Evolutionary conservation across 2,888 invertebrate genomes (phyloP).

Genomic region (Thymelicus lineola): DNA sequence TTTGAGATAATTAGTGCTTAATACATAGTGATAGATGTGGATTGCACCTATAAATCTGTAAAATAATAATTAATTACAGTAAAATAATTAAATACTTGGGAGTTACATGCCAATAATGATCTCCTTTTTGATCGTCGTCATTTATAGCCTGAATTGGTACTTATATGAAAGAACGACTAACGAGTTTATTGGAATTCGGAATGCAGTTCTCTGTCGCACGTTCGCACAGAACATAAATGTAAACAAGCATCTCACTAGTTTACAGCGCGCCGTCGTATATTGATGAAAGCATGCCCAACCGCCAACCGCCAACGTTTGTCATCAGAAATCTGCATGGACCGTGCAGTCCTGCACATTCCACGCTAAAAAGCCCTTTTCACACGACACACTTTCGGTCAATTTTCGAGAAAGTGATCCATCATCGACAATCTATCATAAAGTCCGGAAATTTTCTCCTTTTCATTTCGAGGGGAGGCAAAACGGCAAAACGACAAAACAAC

Average conservation of each 20-base stretch:
- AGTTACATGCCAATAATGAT: too few relatives aligned
- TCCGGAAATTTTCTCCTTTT: conserved; percentile 70
- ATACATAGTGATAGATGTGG: too few relatives aligned
- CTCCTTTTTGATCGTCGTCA: too few relatives aligned
- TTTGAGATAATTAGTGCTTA: too few relatives aligned
- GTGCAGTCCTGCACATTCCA: conserved; percentile 54
- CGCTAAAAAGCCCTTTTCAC: conserved; percentile 71
- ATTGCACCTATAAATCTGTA: too few relatives aligned
- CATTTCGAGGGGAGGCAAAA: conserved; percentile 57
- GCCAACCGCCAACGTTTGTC: conserved; percentile 64
- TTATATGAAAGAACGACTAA: conserved; percentile 55
- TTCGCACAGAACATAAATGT: conserved; percentile 48
- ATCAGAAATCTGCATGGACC: conserved; percentile 52
- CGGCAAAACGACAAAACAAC: too few relatives aligned
- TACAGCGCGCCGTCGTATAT: conserved; percentile 42
- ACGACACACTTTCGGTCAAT: conserved; percentile 79
- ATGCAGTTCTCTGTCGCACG: conserved; percentile 49
- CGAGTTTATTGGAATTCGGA: conserved; percentile 55
- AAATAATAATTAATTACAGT: too few relatives aligned
- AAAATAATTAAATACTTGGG: too few relatives aligned
- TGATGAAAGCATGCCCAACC: conserved; percentile 64
- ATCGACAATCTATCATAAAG: conserved; percentile 75
- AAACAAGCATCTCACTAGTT: conserved; percentile 60
- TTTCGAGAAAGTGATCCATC: conserved; percentile 82
- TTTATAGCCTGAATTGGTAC: conserved; percentile 22